A percentile compares a stretch with the other conserved stretches of the same genome.
These are phyloP conservation scores for Gallirallus australis DNA, from an alignment of 2,797 vertebrate species.

Conservation along the genomic window DNA sequence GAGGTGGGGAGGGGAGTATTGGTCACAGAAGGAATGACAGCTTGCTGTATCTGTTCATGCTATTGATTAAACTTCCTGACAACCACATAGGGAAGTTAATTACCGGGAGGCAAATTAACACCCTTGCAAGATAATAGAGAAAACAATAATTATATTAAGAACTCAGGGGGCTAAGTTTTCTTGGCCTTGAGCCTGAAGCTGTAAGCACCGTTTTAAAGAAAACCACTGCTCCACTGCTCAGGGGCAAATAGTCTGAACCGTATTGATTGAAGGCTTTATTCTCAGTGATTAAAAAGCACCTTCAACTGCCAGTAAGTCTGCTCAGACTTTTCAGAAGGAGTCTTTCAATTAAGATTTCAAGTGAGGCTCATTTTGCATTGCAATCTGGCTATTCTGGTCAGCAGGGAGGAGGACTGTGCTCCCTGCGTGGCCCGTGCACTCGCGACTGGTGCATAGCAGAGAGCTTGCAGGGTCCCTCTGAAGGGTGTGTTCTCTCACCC, in stretches of 20 bases:
- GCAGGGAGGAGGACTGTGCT: background rate
- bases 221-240: background rate
- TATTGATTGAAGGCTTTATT: constrained; percentile 64
- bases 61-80: constrained; percentile 76
- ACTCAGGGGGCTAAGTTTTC: constrained; percentile 57
- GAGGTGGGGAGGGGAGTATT: background rate
- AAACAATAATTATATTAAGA: constrained; percentile 78
- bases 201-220: background rate
- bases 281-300: constrained; percentile 62
- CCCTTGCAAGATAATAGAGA: constrained; percentile 71
- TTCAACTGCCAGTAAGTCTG: constrained; percentile 17
- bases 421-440: background rate
- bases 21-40: constrained; percentile 42
- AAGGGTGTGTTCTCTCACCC: fast-evolving
- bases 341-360: constrained; percentile 41
- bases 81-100: constrained; percentile 72
- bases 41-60: constrained; percentile 37
- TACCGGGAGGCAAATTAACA: constrained; percentile 78
- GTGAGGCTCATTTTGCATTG: constrained; percentile 21
- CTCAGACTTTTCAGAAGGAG: constrained; percentile 38
- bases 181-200: constrained; percentile 64
- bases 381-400: background rate
- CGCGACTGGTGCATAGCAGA: background rate
- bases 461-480: background rate
- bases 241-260: constrained; percentile 48